Base-by-base conservation (phyloP, 2,888 invertebrate species). In the Spialia ferax region DNA sequence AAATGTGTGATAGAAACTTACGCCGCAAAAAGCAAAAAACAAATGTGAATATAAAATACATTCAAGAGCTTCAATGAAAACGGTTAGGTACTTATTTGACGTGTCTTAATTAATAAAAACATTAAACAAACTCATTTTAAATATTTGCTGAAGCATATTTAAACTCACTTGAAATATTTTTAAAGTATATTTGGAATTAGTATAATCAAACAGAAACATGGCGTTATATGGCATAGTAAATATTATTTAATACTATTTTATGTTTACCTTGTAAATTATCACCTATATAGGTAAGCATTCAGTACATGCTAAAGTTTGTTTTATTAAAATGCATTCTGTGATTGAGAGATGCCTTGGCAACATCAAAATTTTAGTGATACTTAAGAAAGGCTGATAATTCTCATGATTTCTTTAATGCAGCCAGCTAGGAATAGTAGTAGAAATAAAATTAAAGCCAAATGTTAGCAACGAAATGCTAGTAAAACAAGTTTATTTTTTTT, bases 301-400 rank as follows among this genome's bases (percentile, higher is more conserved):
- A 70, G 57, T 73, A 61, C 69, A 64, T 56, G 63, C 71, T 64
- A 63, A 69, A 67, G 71, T 64, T 73, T 74, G 65, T 80, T 75
- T 81, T 75, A 80, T 77, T 75, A 77, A 83, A 85, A 83, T 83
- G 86, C 84, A 78, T 85, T 85, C 88, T 91, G 90, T 90, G 90
- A 91, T 91, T 81, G 76, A 78, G 78, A 75, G 78, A 87, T 84
- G 86, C 86, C 85, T 89, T 90, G 85, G 88, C 84, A 84, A 85
- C 83, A 84, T 81, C 79, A 79, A 75, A 73, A 68, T 74, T 32
- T 38, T 82, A 82, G 85, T 85, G 79, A 85, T 87, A 85, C 85
- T 84, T 71, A 71, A 78, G 77, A 77, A 73, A 75, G 74, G 75
- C 79, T 75, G 80, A 72, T n/a, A 76, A 80, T 84, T 82, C 77